Evolutionary conservation across 2,888 invertebrate species (phyloP).

Genomic region (Melinopterus prodromus): DNA sequence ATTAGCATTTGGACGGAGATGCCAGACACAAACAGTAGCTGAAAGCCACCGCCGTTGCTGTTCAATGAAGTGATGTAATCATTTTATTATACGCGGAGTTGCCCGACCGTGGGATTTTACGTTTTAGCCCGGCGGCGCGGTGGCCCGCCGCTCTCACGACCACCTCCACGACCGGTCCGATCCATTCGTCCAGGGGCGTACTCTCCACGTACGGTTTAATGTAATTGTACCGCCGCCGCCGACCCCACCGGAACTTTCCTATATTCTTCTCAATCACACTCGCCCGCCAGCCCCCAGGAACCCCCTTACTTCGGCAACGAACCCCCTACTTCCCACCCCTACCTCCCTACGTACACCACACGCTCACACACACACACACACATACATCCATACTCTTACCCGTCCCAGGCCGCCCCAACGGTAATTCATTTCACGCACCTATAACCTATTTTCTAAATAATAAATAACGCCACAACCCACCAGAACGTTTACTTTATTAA

Average conservation of each 20-base stretch:
- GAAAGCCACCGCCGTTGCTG: constrained; percentile 50
- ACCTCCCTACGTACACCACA: constrained; percentile 5
- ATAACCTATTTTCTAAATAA: constrained; percentile 23
- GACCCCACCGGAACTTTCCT: constrained; percentile 24
- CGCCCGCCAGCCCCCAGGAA: constrained; percentile 7
- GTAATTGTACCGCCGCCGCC: constrained; percentile 25
- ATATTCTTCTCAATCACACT: constrained; percentile 25
- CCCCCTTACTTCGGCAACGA: constrained; percentile 13
- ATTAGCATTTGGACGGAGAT: constrained; percentile 49
- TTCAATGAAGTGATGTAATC: constrained; percentile 57
- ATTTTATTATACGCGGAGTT: constrained; percentile 51
- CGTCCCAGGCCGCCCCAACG: neutral
- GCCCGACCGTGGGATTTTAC: constrained; percentile 23
- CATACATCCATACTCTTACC: constrained; percentile 1
- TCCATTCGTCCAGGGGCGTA: constrained; percentile 16
- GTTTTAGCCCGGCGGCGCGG: constrained; percentile 18
- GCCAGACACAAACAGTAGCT: constrained; percentile 43
- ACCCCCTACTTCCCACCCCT: constrained; percentile 7
- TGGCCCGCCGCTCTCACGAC: constrained; percentile 8
- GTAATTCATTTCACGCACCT: constrained; percentile 20
- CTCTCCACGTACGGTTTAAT: constrained; percentile 22
- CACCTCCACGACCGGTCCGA: constrained; percentile 7
- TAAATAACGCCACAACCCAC: constrained; percentile 19
- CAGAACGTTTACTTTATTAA: neutral
- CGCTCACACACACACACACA: constrained; percentile 16